Evolutionary conservation across 2,797 vertebrate genomes (phyloP), one percentile per base, ranked within the genome.

Genomic region (Enteromius fasciolatus): DNA sequence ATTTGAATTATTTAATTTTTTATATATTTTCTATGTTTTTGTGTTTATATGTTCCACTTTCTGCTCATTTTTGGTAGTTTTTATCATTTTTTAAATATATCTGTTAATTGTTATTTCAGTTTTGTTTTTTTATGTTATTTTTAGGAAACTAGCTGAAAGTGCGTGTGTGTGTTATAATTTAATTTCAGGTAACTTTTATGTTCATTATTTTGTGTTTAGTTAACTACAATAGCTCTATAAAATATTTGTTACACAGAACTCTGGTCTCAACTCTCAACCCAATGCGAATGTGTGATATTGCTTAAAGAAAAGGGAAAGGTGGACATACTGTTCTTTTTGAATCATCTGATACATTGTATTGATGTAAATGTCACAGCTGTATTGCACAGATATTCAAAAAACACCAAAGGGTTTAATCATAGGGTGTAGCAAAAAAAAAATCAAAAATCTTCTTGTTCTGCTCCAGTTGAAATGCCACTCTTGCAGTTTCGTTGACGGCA

Each of bases 301-400:
- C 15, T n/a, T 23, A 39, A 44, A n/a, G 8, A 44, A 69, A 44
- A 69, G 39, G 11, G 20, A 12, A 69, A 48, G 44, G 9, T 70
- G n/a, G 23, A 44, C n/a, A 48, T 70, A 14, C 39, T 70, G 12
- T 70, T 66, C n/a, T 33, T 15, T 20, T 70, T 67, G 54, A 74
- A 78, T 78, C 4, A 52, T 54, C 46, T 67, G 68, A 81, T 48
- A 10, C 39, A 63, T 54, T 68, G 61, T 83, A 61, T 76, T 82
- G 69, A 79, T 81, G 75, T 81, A 86, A 86, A 87, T 82, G 82
- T 78, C 84, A 87, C 48, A 18, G 39, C 79, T 82, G 69, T 85
- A 64, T 82, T 81, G 79, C 86, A 85, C 63, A 44, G 23, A 70
- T 50, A 39, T 31, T 4, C 68, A 44, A 31, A 61, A 77, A 84